These are phyloP conservation scores for Urocyon cinereoargenteus DNA, from an alignment of 2,797 vertebrate species.

Conservation along the genomic window DNA sequence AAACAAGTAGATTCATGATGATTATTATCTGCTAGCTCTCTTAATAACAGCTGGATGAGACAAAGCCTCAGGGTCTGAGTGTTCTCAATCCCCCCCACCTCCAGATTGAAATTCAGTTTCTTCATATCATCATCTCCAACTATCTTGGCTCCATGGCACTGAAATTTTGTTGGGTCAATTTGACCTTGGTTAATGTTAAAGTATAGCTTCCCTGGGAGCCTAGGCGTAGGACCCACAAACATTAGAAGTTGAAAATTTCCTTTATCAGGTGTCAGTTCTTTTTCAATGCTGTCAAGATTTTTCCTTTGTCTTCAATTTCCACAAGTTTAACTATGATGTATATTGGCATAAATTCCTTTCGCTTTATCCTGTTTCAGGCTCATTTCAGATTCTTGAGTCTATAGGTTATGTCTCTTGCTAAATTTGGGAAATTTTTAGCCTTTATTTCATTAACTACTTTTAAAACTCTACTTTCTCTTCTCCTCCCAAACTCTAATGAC, in stretches of 20 bases:
- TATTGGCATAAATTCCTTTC: neutral
- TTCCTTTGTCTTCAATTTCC: constrained; percentile 13
- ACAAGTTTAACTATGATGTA: neutral
- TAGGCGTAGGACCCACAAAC: neutral
- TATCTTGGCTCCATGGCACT: too few relatives aligned
- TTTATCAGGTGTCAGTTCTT: neutral
- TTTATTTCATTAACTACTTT: neutral
- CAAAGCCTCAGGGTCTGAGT: too few relatives aligned
- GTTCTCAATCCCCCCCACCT: too few relatives aligned
- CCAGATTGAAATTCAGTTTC: too few relatives aligned
- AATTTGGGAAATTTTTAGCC: neutral
- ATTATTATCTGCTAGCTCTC: too few relatives aligned
- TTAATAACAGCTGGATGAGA: too few relatives aligned
- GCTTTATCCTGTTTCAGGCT: neutral
- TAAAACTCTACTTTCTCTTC: neutral
- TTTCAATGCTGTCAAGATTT: neutral
- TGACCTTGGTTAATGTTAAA: neutral
- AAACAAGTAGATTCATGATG: too few relatives aligned
- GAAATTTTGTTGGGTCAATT: neutral
- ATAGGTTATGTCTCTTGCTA: neutral
- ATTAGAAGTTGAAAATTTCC: neutral
- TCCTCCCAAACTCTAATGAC: neutral
- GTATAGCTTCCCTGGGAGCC: neutral
- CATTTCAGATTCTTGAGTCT: neutral
- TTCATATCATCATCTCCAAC: too few relatives aligned